These are phyloP conservation scores for Hydrocynus forskahlii DNA, from an alignment of 2,797 vertebrate species.

Conservation along the genomic window DNA sequence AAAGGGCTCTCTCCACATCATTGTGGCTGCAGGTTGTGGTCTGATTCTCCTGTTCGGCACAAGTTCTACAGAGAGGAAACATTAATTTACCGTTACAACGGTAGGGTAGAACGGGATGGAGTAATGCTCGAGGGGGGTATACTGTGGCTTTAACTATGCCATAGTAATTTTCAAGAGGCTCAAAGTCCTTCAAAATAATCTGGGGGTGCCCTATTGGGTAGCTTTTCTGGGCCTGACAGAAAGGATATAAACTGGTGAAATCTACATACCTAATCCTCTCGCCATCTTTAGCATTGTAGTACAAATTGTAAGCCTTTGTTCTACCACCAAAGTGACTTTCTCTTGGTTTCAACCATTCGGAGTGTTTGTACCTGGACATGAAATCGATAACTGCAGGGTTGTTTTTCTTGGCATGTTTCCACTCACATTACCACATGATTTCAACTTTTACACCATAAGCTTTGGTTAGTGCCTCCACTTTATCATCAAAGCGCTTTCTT, in stretches of 20 bases:
- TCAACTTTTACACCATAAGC: too few species aligned
- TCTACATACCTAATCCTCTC: background rate
- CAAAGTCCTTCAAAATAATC: constrained; percentile 5
- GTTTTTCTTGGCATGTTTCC: background rate
- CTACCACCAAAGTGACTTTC: constrained; percentile 11
- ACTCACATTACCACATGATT: background rate
- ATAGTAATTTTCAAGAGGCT: background rate
- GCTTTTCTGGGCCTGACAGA: background rate
- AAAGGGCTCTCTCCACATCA: too few species aligned
- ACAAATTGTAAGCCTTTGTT: constrained; percentile 7
- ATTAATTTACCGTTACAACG: too few species aligned
- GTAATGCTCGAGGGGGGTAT: background rate
- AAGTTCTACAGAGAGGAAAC: too few species aligned
- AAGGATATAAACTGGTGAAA: background rate
- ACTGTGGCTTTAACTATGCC: background rate
- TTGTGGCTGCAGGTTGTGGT: too few species aligned
- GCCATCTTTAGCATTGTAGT: background rate
- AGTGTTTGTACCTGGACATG: background rate
- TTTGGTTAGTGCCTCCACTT: too few species aligned
- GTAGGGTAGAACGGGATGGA: background rate
- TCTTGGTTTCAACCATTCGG: background rate
- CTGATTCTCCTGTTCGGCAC: too few species aligned
- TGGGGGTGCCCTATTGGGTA: background rate
- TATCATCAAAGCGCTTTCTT: too few species aligned
- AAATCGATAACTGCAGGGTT: background rate